Evolutionary conservation across 2,113 vertebrate genomes (phyloP).

Genomic region (Aspiorhynchus laticeps): DNA sequence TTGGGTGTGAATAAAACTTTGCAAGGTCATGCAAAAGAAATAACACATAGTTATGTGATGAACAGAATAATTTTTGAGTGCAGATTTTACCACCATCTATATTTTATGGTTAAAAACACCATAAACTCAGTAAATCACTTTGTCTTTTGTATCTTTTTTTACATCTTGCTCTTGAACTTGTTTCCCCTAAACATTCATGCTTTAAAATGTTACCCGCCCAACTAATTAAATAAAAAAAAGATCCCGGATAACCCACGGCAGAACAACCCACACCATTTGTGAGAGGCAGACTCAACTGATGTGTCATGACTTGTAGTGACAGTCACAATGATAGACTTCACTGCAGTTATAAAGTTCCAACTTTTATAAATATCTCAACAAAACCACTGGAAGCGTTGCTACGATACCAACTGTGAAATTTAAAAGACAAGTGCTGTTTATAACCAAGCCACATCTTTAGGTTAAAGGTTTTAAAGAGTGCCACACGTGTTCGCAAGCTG

Average conservation of each 20-base stretch:
- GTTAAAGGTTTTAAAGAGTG: conserved; percentile 48
- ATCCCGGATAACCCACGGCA: background rate
- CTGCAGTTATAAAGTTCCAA: background rate
- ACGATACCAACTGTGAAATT: background rate
- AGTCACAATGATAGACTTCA: conserved; percentile 29
- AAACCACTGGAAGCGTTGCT: conserved; percentile 31
- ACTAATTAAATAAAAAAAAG: background rate
- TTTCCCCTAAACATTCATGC: background rate
- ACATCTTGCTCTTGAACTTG: background rate
- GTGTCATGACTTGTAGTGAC: background rate
- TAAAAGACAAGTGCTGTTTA: conserved; percentile 11
- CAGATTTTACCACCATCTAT: background rate
- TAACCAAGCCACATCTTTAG: conserved; percentile 20
- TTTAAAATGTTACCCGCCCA: background rate
- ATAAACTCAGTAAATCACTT: background rate
- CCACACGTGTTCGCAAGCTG: conserved; percentile 65
- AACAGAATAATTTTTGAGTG: background rate
- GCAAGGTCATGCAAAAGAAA: background rate
- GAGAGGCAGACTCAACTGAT: background rate
- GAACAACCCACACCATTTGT: background rate
- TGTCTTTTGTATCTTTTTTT: background rate
- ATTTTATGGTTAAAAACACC: background rate
- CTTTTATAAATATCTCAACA: conserved; percentile 41
- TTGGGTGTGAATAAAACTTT: background rate
- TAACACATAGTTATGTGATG: background rate